These are phyloP conservation scores for Cardiocondyla obscurior DNA, from an alignment of 1,140 invertebrate species.

Conservation along the genomic window DNA sequence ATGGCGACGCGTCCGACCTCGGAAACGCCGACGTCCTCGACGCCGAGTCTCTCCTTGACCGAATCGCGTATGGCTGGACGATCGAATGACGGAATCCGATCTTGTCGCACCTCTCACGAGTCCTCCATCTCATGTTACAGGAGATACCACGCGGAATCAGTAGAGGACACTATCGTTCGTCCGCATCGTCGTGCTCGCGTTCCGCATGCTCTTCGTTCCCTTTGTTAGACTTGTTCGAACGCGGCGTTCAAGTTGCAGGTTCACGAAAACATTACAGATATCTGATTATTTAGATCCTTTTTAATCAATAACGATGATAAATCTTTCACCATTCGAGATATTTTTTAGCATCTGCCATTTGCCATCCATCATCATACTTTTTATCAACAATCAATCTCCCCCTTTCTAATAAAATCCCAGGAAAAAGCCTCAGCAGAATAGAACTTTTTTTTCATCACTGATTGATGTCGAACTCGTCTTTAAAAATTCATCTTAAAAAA, in stretches of 20 bases:
- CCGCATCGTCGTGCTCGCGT: background rate
- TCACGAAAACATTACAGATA: background rate
- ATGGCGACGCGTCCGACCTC: constrained; percentile 27
- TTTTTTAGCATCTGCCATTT: background rate
- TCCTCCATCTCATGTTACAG: constrained; percentile 33
- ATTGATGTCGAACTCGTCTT: background rate
- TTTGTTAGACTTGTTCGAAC: background rate
- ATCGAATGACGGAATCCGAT: constrained; percentile 25
- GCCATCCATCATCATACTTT: background rate
- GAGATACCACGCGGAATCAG: constrained; percentile 21
- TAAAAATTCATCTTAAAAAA: background rate
- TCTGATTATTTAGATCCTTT: background rate
- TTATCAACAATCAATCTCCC: background rate
- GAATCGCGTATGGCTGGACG: background rate
- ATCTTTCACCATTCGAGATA: background rate
- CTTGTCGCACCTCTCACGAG: constrained; percentile 26
- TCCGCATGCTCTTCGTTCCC: constrained; percentile 1
- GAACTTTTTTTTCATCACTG: background rate
- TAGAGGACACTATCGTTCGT: constrained; percentile 19
- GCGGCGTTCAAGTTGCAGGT: background rate
- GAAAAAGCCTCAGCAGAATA: background rate
- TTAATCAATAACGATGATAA: background rate
- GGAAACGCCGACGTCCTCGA: background rate
- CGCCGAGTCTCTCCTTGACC: background rate
- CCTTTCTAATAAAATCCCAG: background rate